Evolutionary conservation across 2,888 invertebrate genomes (phyloP), one percentile per base, ranked within the genome.

Genomic region (Graphium colonna): DNA sequence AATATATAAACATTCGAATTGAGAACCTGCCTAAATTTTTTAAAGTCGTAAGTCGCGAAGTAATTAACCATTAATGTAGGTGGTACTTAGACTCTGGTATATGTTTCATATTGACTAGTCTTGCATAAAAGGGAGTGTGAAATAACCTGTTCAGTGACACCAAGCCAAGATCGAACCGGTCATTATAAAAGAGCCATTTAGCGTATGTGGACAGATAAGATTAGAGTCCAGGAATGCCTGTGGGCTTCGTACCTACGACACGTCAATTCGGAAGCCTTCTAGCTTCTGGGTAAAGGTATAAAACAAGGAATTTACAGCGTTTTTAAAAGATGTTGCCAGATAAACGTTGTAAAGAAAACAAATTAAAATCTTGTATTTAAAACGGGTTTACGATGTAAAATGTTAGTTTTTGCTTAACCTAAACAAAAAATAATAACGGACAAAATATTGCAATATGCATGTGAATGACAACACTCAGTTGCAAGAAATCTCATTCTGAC

Each of bases 221-320:
- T 33, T 21, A n/a, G n/a, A n/a, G n/a, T 52, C 33, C 18, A 47
- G 46, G 47, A 47, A 46, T n/a, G n/a, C n/a, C n/a, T n/a, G n/a
- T n/a, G n/a, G 36, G 52, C 15, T 48, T 49, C 42, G 57, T 66
- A 55, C 64, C 62, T 61, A 60, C 60, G 64, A 67, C 65, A 68
- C 68, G 64, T 69, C 63, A 64, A 64, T 62, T 58, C 66, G 62
- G 64, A 58, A 62, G 63, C 64, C 38, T 18, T 5, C 17, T 17
- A 28, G 40, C 26, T 39, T 26, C 9, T 33, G 1, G 39, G 42
- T 52, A 52, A 47, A 16, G 42, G 16, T n/a, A n/a, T n/a, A n/a
- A n/a, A n/a, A n/a, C n/a, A 33, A 42, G 38, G 9, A 10, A 5
- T 40, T 41, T 45, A 17, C 31, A 31, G 33, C 33, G 21, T 17